Base-by-base conservation (phyloP, 2,113 vertebrate genomes). In the Cinclus cinclus region DNA sequence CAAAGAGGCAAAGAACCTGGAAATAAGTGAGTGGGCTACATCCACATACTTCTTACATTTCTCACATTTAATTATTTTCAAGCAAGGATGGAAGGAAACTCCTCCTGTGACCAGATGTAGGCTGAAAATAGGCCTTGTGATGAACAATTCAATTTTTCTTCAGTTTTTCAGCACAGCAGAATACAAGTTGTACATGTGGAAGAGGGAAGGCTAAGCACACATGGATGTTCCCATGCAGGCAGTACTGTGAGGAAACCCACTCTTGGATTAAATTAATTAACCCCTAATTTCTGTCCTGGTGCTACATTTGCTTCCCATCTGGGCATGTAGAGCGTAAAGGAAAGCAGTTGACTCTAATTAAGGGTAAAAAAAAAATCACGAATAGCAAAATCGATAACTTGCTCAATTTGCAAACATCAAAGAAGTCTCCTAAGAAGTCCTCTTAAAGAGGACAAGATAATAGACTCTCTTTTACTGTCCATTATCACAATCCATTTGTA, bases 281-380 rank as follows among this genome's bases (percentile, higher is more conserved):
- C 30, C 19, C 5, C 41, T 83, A 23, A 23, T 22, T n/a, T 42
- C 21, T 75, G 18, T 28, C 37, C 55, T 76, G 20, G 24, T 55
- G 44, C 35, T 90, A 37, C n/a, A 11, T 58, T 62, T 49, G 3
- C 17, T 73, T 64, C 50, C 31, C 42, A 69, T 37, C 62, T 77
- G 42, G 49, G 6, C 30, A 7, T 2, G 7, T 8, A 30, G 1
- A 20, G 18, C 11, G 30, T 0, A 49, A 17, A 89, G 35, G 11
- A 95, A 81, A 92, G 41, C 39, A 84, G 28, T 28, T 39, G 50
- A 22, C 9, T 47, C 49, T 24, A 49, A 35, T 17, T 9, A 67
- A 56, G 30, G 21, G 24, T 8, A 11, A 64, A 64, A 77, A 55
- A 37, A 41, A 47, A 49, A 62, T 74, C 59, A 42, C 7, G 31